Evolutionary conservation across 2,888 invertebrate genomes (phyloP).

Genomic region (Eremobia ochroleuca): DNA sequence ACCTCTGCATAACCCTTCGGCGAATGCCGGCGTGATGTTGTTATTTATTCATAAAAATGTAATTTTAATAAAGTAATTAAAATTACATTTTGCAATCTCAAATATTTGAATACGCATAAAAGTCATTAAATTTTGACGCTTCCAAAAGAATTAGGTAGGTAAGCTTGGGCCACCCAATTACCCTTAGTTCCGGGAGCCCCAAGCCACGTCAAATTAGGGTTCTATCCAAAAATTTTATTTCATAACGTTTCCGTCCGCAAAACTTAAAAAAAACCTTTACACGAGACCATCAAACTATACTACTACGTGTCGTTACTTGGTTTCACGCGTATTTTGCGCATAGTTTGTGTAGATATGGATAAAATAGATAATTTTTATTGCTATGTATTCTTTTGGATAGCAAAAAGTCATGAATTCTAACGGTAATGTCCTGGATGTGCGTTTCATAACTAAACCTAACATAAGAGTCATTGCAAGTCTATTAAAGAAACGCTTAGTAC

Average conservation of each 20-base stretch:
- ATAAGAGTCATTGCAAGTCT: not conserved
- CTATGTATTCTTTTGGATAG: not conserved
- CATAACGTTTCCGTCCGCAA: not conserved
- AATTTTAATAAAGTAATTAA: not conserved
- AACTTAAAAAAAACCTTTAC: not conserved
- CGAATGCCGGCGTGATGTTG: not conserved
- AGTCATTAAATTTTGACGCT: conserved; percentile 28
- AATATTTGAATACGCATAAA: conserved; percentile 30
- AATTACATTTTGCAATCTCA: not conserved
- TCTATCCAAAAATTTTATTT: conserved; percentile 24
- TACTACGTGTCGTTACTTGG: not conserved
- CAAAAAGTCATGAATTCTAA: not conserved
- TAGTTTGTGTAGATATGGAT: not conserved
- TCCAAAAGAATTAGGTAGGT: conserved; percentile 26
- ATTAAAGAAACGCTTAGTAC: not conserved
- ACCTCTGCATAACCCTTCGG: too few species aligned
- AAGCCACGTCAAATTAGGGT: conserved; percentile 26
- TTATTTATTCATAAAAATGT: not conserved
- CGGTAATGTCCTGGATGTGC: too few species aligned
- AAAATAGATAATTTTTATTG: not conserved
- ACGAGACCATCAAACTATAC: not conserved
- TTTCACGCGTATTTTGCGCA: not conserved
- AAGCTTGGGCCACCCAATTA: conserved; percentile 29
- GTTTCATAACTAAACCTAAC: not conserved
- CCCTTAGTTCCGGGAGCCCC: conserved; percentile 20